Base-by-base conservation (phyloP, 2,888 invertebrate genomes). In the Laothoe populi region DNA sequence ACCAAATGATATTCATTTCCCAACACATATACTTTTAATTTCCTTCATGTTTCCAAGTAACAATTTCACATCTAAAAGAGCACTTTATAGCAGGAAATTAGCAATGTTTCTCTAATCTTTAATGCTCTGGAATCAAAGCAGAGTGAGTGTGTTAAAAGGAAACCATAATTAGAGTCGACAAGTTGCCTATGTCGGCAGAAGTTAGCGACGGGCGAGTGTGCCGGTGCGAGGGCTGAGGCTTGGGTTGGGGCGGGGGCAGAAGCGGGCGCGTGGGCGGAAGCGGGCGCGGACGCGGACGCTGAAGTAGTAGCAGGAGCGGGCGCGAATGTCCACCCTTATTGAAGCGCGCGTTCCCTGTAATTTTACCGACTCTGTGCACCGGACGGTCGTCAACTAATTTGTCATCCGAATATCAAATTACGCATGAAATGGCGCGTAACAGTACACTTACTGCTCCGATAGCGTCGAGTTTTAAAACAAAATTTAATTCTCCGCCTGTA, bases 371-470 rank as follows among this genome's bases (percentile, higher is more conserved):
- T 72, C 71, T 74, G 78, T 74, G 78, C 78, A 79, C 78, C 78
- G 78, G 75, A 79, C 84, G 84, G 79, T 79, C 80, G 81, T 79
- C 79, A 84, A 87, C 89, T 89, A 91, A 92, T 92, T 92, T 91
- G 90, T 91, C 91, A 92, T 86, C 83, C 83, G 86, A 88, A 90
- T 91, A 92, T 92, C 90, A 88, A 92, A 91, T 92, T 89, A 91
- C 90, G 84, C 84, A 82, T 83, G 86, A 89, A 92, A 90, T 88
- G 86, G 87, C 86, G 84, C 84, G 90, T 84, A 87, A 88, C 88
- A 79, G 84, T 84, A 90, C 77, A 86, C 83, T 79, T 81, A 70
- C 72, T 70, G 81, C 79, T 83, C 77, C 76, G 77, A 84, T 85
- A 84, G 78, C 83, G 78, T n/a, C n/a, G 73, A 76, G 78, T 84